Conservation (phyloP, 2,888 invertebrate genomes). For the Drosophila quasianomalipes region DNA sequence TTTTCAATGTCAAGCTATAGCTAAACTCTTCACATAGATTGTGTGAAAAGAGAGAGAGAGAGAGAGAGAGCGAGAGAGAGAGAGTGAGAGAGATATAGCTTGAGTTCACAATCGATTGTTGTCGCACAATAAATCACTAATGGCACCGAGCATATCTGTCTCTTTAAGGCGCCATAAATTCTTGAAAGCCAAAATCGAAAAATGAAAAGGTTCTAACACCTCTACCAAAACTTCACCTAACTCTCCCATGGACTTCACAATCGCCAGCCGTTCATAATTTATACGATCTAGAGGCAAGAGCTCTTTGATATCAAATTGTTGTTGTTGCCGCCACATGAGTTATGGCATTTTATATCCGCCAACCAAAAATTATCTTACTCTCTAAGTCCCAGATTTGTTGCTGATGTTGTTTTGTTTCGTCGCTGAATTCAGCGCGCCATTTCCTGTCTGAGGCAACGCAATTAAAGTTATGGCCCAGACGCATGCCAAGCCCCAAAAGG, state of each 20-base stretch:
- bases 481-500: conserved; percentile 31
- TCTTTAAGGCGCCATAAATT: conserved; percentile 77
- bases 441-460: conserved; percentile 50
- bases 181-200: conserved; percentile 38
- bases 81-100: background rate
- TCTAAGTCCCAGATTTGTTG: conserved; percentile 29
- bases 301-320: conserved; percentile 76
- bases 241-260: conserved; percentile 44
- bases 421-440: conserved; percentile 25
- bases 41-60: conserved; percentile 8
- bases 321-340: conserved; percentile 68
- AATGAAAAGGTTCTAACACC: conserved; percentile 76
- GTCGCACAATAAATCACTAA: conserved; percentile 79
- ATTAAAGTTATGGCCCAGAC: conserved; percentile 44
- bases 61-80: background rate
- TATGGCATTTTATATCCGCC: conserved; percentile 73
- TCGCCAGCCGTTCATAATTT: conserved; percentile 60
- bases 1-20: conserved; percentile 74
- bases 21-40: conserved; percentile 18
- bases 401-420: conserved; percentile 28
- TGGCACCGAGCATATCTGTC: conserved; percentile 70
- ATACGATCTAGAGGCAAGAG: conserved; percentile 64
- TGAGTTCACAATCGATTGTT: conserved; percentile 58
- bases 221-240: conserved; percentile 30
- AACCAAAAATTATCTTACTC: conserved; percentile 44